A percentile compares a stretch with the other conserved stretches of the same genome.
These are phyloP conservation scores for Psammodynastes pulverulentus DNA, from an alignment of 2,113 vertebrate species.

Conservation along the genomic window DNA sequence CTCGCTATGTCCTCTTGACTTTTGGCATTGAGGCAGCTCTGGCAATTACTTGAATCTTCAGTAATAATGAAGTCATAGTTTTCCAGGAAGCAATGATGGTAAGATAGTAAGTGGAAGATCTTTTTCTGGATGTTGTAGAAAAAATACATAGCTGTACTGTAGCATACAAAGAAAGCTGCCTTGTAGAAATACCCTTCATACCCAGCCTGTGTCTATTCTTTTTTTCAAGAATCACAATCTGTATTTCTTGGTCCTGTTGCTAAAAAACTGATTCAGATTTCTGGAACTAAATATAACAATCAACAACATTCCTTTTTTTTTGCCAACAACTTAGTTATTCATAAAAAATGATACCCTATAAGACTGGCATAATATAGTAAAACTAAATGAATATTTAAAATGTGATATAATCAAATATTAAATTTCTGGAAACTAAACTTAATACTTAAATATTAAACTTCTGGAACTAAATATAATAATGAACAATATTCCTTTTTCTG, in stretches of 20 bases:
- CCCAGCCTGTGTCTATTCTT: not conserved
- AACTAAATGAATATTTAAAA: not conserved
- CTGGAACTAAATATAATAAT: not conserved
- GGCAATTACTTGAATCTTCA: not conserved
- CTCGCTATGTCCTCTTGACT: not conserved
- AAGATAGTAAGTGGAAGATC: not conserved
- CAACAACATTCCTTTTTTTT: not conserved
- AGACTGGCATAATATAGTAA: not conserved
- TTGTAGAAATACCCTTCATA: not conserved
- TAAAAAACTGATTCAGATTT: not conserved
- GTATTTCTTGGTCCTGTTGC: not conserved
- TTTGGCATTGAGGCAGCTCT: not conserved
- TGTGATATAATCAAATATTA: not conserved
- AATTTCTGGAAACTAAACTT: not conserved
- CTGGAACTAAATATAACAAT: not conserved
- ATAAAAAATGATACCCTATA: not conserved
- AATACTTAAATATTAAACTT: not conserved
- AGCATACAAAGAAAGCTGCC: not conserved
- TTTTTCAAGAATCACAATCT: not conserved
- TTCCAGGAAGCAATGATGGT: not conserved
- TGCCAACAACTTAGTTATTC: not conserved
- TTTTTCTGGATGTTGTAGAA: not conserved
- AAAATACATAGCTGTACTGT: not conserved
- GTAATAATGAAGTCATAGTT: not conserved
- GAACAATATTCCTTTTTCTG: not conserved